Conservation (phyloP, 2,113 vertebrate genomes). For the Butorides virescens region DNA sequence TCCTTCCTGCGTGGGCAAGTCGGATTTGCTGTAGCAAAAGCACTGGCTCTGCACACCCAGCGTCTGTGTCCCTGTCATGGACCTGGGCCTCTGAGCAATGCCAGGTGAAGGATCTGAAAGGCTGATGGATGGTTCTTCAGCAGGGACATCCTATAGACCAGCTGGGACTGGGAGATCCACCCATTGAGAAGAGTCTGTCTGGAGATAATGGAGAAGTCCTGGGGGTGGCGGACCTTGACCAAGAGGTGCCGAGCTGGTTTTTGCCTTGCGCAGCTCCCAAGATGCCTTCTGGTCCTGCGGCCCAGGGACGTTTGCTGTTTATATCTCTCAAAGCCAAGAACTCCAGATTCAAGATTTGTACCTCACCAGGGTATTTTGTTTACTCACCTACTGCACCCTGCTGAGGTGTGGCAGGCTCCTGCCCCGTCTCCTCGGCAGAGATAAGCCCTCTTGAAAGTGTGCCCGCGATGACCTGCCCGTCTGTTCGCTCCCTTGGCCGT, state of each 20-base stretch:
- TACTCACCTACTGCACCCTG: background rate
- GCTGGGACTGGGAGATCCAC: background rate
- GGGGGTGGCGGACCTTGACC: background rate
- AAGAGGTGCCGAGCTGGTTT: background rate
- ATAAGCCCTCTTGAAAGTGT: background rate
- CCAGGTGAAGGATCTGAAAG: background rate
- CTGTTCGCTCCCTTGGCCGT: background rate
- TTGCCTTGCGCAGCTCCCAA: background rate
- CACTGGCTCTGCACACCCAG: background rate
- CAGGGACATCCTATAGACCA: background rate
- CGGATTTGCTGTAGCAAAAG: background rate
- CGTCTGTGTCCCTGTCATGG: fast-evolving
- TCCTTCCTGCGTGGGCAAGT: background rate
- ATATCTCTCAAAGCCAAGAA: background rate
- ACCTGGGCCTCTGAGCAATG: fast-evolving
- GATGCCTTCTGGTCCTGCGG: background rate
- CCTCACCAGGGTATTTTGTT: background rate
- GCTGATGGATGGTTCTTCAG: background rate
- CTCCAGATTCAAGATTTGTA: background rate
- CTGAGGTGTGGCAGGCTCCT: background rate
- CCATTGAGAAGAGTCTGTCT: background rate
- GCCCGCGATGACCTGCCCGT: background rate
- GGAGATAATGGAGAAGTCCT: background rate
- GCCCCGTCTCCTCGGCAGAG: background rate
- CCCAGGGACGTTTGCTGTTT: background rate